Conservation (phyloP, 2,113 vertebrate genomes). For the Microcebus jonahi region DNA sequence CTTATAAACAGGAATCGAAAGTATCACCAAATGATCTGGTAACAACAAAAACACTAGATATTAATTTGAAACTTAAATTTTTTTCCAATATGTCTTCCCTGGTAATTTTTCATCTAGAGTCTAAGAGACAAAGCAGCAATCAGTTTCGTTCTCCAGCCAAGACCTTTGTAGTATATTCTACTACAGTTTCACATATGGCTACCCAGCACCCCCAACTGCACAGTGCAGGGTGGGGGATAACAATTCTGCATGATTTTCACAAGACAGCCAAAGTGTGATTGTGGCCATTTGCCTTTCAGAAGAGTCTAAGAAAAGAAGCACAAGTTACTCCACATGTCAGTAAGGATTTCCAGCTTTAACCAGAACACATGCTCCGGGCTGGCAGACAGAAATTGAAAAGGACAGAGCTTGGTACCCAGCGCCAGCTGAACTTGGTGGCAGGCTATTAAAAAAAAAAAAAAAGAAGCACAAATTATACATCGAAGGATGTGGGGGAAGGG, state of each 20-base stretch:
- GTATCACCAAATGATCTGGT: neutral
- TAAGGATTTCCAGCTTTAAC: conserved; percentile 49
- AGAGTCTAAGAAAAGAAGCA: conserved; percentile 28
- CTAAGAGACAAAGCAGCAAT: neutral
- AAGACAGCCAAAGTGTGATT: conserved; percentile 23
- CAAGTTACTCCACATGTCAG: conserved; percentile 17
- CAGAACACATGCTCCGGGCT: conserved; percentile 33
- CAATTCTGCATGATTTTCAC: neutral
- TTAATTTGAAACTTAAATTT: neutral
- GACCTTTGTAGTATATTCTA: neutral
- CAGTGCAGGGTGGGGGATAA: neutral
- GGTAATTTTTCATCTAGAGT: neutral
- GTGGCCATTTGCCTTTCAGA: conserved; percentile 43
- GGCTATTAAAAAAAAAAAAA: conserved; percentile 37
- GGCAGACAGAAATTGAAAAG: conserved; percentile 51
- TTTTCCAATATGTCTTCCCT: neutral
- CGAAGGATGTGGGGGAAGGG: neutral
- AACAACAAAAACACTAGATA: neutral
- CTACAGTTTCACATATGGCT: neutral
- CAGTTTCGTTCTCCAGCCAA: neutral
- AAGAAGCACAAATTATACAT: neutral
- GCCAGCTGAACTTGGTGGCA: conserved; percentile 65
- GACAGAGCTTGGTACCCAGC: conserved; percentile 45
- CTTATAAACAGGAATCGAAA: neutral
- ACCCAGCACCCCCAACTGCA: neutral